A percentile compares a stretch with the other conserved stretches of the same genome.
These are phyloP conservation scores for Psittacula cyanocephala DNA, from an alignment of 2,113 vertebrate genomes.

Conservation along the genomic window DNA sequence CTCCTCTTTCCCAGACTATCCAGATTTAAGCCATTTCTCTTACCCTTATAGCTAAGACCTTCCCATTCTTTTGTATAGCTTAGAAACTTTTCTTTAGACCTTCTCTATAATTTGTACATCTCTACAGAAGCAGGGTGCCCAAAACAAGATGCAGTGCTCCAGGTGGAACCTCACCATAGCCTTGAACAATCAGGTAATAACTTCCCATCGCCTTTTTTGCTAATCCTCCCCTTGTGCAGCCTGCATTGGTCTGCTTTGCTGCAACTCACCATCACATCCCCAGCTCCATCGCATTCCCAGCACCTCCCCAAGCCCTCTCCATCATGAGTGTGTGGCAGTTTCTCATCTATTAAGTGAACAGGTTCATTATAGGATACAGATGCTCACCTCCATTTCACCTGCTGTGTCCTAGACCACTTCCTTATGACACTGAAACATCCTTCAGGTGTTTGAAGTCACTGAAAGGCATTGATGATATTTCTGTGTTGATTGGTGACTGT, in stretches of 20 bases:
- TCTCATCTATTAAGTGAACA: background rate
- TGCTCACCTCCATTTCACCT: conserved; percentile 16
- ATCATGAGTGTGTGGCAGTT: background rate
- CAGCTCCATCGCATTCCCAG: conserved; percentile 16
- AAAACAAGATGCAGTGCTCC: conserved; percentile 70
- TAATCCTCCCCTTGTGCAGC: background rate
- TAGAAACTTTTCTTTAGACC: conserved; percentile 53
- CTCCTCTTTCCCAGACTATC: background rate
- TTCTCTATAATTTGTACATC: conserved; percentile 65
- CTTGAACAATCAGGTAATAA: conserved; percentile 70
- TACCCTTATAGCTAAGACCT: background rate
- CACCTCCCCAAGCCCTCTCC: background rate
- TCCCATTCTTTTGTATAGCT: background rate
- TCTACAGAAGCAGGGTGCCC: conserved; percentile 70
- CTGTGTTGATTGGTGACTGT: background rate
- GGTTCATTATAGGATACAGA: background rate
- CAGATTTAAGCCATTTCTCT: background rate
- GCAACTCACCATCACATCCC: conserved; percentile 35
- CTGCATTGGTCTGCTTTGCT: background rate
- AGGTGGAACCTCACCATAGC: conserved; percentile 70
- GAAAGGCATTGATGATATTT: background rate
- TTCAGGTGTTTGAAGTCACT: background rate
- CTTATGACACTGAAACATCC: background rate
- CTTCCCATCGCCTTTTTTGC: background rate
- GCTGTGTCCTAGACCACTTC: background rate